phyloP scores from a whole-genome alignment of 2,888 invertebrate genomes.

The Coenonympha arcania region DNA sequence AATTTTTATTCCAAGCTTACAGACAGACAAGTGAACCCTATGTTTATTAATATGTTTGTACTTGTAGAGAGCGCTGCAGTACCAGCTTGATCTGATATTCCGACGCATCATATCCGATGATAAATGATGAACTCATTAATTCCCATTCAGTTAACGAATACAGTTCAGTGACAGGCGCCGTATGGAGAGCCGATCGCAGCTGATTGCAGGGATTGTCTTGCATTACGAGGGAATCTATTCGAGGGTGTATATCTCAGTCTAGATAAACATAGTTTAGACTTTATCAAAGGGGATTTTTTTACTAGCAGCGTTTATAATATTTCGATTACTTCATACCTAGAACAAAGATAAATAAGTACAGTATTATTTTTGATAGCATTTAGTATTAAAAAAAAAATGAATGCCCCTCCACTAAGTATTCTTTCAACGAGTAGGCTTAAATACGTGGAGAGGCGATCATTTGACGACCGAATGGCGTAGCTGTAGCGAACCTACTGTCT shows the following conservation, averaged over 20 bases:
- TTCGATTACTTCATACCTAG: too few relatives aligned
- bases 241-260: neutral
- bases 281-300: neutral
- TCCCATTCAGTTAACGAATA: constrained; percentile 60
- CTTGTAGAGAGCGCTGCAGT: constrained; percentile 38
- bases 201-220: constrained; percentile 38
- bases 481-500: too few relatives aligned
- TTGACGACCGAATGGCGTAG: too few relatives aligned
- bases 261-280: neutral
- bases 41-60: neutral
- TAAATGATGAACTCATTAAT: constrained; percentile 65
- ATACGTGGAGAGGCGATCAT: too few relatives aligned
- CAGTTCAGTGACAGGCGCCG: constrained; percentile 47
- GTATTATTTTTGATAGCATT: too few relatives aligned
- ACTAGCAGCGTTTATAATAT: too few relatives aligned
- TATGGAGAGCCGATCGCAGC: constrained; percentile 36
- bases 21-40: too few relatives aligned
- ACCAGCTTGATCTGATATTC: constrained; percentile 37
- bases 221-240: neutral
- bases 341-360: too few relatives aligned
- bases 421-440: too few relatives aligned
- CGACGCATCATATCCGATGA: constrained; percentile 49
- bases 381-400: too few relatives aligned
- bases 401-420: too few relatives aligned
- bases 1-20: too few relatives aligned